Conservation (phyloP, 2,797 vertebrate species). For the Arvicola amphibius region DNA sequence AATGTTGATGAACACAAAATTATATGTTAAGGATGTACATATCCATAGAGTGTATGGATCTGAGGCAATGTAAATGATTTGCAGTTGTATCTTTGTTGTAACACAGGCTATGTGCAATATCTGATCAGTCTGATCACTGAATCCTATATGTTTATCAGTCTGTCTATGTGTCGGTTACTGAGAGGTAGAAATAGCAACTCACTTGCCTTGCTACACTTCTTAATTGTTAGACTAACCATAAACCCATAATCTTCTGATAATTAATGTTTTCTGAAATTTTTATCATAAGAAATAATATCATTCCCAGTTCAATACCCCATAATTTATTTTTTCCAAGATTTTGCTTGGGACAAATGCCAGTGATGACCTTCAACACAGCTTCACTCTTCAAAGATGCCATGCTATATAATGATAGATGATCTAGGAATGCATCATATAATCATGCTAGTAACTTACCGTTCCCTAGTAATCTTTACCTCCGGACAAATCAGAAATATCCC, state of each 20-base stretch:
- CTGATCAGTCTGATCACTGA: neutral
- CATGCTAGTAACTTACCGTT: neutral
- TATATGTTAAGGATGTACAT: neutral
- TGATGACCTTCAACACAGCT: neutral
- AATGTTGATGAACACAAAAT: neutral
- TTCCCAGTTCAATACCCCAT: neutral
- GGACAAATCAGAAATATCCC: neutral
- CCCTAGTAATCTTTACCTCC: neutral
- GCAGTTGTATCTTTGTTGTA: neutral
- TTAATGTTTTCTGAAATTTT: neutral
- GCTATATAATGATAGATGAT: neutral
- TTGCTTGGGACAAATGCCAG: neutral
- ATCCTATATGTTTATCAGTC: neutral
- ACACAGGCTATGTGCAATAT: neutral
- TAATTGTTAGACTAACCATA: neutral
- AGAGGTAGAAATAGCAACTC: neutral
- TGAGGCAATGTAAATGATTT: neutral
- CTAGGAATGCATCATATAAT: neutral
- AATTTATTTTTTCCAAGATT: neutral
- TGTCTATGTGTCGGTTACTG: neutral
- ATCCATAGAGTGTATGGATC: neutral
- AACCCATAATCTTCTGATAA: neutral
- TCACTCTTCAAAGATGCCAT: neutral
- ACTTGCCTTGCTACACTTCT: neutral
- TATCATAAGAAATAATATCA: neutral